Evolutionary conservation across 2,113 vertebrate species (phyloP).

Genomic region (Platichthys flesus): DNA sequence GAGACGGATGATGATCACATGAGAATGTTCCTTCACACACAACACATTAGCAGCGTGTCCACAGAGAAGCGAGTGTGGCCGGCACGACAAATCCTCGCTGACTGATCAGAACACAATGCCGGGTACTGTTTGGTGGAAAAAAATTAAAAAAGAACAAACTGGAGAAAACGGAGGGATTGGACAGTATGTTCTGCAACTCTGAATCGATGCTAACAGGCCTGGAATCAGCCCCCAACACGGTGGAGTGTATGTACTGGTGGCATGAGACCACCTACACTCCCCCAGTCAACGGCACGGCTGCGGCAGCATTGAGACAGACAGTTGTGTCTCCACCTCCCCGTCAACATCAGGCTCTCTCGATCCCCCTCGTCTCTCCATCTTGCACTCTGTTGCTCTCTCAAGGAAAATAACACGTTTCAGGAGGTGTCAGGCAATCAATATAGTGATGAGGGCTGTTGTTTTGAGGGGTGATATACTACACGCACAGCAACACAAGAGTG

Average conservation of each 20-base stretch:
- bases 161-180: background rate
- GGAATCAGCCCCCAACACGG: slow-evolving; percentile 25
- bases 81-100: slow-evolving; percentile 14
- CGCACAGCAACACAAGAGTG: slow-evolving; percentile 74
- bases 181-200: slow-evolving; percentile 22
- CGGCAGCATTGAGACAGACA: slow-evolving; percentile 11
- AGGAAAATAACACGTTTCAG: slow-evolving; percentile 52
- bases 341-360: slow-evolving; percentile 15
- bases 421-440: slow-evolving; percentile 75
- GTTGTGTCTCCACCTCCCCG: background rate
- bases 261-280: background rate
- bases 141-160: too few relatives aligned
- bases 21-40: slow-evolving; percentile 55
- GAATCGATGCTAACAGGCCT: slow-evolving; percentile 11
- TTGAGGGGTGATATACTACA: slow-evolving; percentile 69
- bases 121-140: slow-evolving; percentile 17
- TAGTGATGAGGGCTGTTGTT: slow-evolving; percentile 79
- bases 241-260: background rate
- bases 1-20: slow-evolving; percentile 63
- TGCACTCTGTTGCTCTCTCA: slow-evolving; percentile 18
- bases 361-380: slow-evolving; percentile 18
- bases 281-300: background rate
- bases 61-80: slow-evolving; percentile 38
- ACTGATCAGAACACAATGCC: slow-evolving; percentile 31
- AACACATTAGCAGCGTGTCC: slow-evolving; percentile 44